Evolutionary conservation across 2,888 invertebrate genomes (phyloP), one percentile per base, ranked within the genome.

Genomic region (Nymphalis urticae): DNA sequence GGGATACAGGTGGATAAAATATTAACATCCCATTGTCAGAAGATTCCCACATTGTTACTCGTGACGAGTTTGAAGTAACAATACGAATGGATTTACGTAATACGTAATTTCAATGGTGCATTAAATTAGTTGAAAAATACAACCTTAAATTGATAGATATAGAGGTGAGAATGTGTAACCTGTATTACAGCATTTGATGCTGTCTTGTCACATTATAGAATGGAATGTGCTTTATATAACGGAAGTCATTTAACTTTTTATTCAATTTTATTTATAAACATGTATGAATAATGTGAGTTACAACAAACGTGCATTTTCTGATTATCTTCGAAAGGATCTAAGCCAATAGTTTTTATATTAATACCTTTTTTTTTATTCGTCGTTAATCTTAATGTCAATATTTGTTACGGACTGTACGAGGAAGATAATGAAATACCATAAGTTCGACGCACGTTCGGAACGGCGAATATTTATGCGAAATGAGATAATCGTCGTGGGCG

Each of bases 401-500:
- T 42, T 42, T 42, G 9, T 10, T 42, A 42, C 54, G 19, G 13
- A 13, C 7, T 32, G 47, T 21, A 64, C 48, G 64, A 67, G 53
- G 63, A 70, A 70, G 54, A 65, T 65, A 62, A 65, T 24, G 51
- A 65, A 42, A 62, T 51, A 32, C 60, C 47, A 56, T 24, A 21
- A 24, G 54, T 61, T 54, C 54, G 27, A 53, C n/a, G 71, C 42
- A 58, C 65, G 68, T 58, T 56, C 65, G 61, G 54, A 72, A 60
- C 64, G n/a, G 17, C 48, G 58, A 69, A 70, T 62, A 62, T 72
- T 72, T 64, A 70, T 70, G 53, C 63, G 68, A 64, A 60, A 47
- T 67, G 72, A 72, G 63, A 70, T 72, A 70, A 72, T 61, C 63
- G 61, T 66, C 62, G 79, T 79, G 77, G 79, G 79, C 77, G 80